phyloP scores from a whole-genome alignment of 2,797 vertebrate genomes.

The Chaenodraco wilsoni region DNA sequence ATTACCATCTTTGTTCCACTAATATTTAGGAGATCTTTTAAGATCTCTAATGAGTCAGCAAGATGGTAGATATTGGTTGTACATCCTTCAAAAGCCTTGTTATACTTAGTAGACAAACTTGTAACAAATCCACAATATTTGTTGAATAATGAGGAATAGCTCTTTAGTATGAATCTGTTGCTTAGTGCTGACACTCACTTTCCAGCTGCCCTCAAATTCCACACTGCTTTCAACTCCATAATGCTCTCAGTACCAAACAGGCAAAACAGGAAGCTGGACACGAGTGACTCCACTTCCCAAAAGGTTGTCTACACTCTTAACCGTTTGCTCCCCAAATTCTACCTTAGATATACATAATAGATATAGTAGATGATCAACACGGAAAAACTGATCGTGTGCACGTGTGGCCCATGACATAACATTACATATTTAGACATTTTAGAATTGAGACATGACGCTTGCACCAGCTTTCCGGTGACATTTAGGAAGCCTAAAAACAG shows the following conservation, averaged over 20 bases:
- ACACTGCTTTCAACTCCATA: slow-evolving; percentile 64
- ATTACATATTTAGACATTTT: background rate
- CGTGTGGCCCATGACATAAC: background rate
- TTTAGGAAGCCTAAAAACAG: slow-evolving; percentile 40
- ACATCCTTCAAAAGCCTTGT: background rate
- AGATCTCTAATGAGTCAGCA: background rate
- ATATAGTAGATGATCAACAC: no score
- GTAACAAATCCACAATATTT: background rate
- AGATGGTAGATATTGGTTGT: background rate
- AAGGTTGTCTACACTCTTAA: slow-evolving; percentile 61
- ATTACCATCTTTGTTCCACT: slow-evolving; percentile 17
- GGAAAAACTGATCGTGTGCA: background rate
- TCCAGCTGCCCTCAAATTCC: slow-evolving; percentile 57
- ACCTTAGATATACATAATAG: background rate
- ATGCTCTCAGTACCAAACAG: slow-evolving; percentile 79
- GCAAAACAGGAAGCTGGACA: slow-evolving; percentile 79
- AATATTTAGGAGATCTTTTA: slow-evolving; percentile 32
- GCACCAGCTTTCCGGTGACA: slow-evolving; percentile 19
- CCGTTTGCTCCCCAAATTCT: slow-evolving; percentile 56
- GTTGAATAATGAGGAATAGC: slow-evolving; percentile 20
- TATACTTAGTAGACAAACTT: slow-evolving; percentile 1
- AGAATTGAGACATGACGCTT: background rate
- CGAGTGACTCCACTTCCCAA: slow-evolving; percentile 69
- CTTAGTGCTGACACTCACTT: slow-evolving; percentile 40
- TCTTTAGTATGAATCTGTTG: slow-evolving; percentile 25